These are phyloP conservation scores for Tenthredo distinguenda DNA, from an alignment of 2,888 invertebrate species.

Conservation along the genomic window DNA sequence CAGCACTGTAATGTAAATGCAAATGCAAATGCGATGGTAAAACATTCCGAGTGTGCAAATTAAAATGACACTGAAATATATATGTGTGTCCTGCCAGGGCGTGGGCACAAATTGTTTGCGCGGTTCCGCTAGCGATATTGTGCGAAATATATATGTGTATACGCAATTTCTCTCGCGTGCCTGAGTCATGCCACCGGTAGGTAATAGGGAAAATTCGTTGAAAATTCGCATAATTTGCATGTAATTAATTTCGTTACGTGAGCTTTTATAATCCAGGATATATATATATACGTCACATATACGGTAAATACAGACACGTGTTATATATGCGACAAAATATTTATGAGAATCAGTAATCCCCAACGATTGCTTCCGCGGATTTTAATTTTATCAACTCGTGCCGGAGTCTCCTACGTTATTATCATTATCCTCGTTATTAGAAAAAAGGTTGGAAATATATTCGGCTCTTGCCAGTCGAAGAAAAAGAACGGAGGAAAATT, in stretches of 20 bases:
- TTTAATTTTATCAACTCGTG: slow-evolving; percentile 3
- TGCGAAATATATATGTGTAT: slow-evolving; percentile 50
- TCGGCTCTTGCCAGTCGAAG: neutral
- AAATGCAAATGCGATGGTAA: slow-evolving; percentile 76
- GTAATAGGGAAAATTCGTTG: slow-evolving; percentile 67
- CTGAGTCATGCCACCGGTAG: slow-evolving; percentile 55
- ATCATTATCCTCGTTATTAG: neutral
- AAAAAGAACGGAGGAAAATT: neutral
- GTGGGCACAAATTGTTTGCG: slow-evolving; percentile 74
- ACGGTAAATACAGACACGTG: slow-evolving; percentile 7
- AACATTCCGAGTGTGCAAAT: slow-evolving; percentile 76
- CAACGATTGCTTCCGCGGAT: neutral
- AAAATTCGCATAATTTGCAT: slow-evolving; percentile 70
- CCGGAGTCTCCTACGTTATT: neutral
- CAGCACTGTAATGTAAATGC: slow-evolving; percentile 73
- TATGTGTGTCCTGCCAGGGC: slow-evolving; percentile 65
- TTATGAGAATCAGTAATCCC: neutral
- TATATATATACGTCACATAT: slow-evolving; percentile 12
- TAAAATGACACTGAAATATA: slow-evolving; percentile 77
- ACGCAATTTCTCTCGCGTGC: slow-evolving; percentile 49
- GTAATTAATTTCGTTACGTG: slow-evolving; percentile 68
- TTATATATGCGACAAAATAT: slow-evolving; percentile 6
- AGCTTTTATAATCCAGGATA: slow-evolving; percentile 34
- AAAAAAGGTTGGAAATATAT: neutral
- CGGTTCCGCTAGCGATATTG: slow-evolving; percentile 69